Evolutionary conservation across 1,140 invertebrate genomes (phyloP).

Genomic region (Ganaspis sp.): DNA sequence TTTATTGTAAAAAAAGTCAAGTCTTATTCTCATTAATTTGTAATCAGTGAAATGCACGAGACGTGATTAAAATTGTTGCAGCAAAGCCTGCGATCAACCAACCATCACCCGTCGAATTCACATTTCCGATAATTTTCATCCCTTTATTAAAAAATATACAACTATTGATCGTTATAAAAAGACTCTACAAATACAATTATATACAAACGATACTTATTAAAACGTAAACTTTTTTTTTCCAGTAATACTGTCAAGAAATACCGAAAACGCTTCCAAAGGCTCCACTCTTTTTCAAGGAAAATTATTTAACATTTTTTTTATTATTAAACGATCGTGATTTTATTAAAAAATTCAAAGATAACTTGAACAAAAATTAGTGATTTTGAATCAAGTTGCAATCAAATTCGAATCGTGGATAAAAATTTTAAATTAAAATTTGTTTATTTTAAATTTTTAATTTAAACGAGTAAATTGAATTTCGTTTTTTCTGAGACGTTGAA

Average conservation of each 20-base stretch:
- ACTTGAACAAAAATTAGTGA: too few species aligned
- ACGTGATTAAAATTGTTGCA: conserved; percentile 29
- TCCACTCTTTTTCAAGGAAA: neutral
- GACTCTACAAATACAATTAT: conserved; percentile 56
- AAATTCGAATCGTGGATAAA: too few species aligned
- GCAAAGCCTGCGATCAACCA: conserved; percentile 32
- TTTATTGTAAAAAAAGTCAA: conserved; percentile 43
- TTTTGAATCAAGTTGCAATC: too few species aligned
- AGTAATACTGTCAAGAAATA: conserved; percentile 63
- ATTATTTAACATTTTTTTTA: neutral
- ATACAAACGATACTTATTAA: conserved; percentile 59
- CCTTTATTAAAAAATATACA: conserved; percentile 62
- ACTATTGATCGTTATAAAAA: conserved; percentile 61
- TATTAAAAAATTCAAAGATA: too few species aligned
- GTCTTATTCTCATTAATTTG: conserved; percentile 57
- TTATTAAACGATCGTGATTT: too few species aligned
- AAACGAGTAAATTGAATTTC: too few species aligned
- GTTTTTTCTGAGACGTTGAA: too few species aligned
- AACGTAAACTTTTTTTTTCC: conserved; percentile 43
- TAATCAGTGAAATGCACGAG: conserved; percentile 46
- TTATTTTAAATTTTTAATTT: too few species aligned
- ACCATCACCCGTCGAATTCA: conserved; percentile 38
- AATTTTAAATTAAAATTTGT: too few species aligned
- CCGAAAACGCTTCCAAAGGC: conserved; percentile 30
- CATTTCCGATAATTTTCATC: conserved; percentile 30